Base-by-base conservation (phyloP, 2,797 vertebrate genomes). In the Enteromius fasciolatus region DNA sequence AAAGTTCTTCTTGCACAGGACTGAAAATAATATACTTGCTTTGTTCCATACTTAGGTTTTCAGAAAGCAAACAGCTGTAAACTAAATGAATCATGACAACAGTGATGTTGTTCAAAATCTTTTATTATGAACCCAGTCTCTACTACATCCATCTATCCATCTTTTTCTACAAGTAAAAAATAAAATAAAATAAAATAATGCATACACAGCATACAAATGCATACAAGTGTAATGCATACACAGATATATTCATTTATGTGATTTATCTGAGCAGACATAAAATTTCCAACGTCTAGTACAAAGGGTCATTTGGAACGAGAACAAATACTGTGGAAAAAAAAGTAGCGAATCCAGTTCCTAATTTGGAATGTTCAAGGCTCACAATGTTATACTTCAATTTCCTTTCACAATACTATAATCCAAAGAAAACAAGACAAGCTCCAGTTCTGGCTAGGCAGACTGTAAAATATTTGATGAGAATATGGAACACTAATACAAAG, bases 341-440 rank as follows among this genome's bases (percentile, higher is more conserved):
- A 81, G 17, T 85, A 81, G 73, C 52, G 10, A 85, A 86, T 93
- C 90, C 88, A 94, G 91, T 93, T 90, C 90, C 87, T 74, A 88
- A 80, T 75, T 87, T 89, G 92, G 90, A 94, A 93, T 93, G 93
- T 92, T 91, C 10, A 86, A 89, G 90, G 90, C 84, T 82, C 86
- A 83, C 28, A 83, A 68, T 59, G 78, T 83, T 88, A 50, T 77
- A 84, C 84, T 83, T 82, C 81, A 61, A 86, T 68, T 86, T 78
- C 67, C 72, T 77, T 76, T 52, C 76, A 63, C 63, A 11, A 68
- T 67, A 75, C 80, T 83, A 80, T 8, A 69, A 77, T 87, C 89
- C 88, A 92, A 92, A 87, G 75, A 89, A 89, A 92, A 92, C 85
- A 89, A 82, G 23, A 82, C 83, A 67, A 59, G 77, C 75, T 90